A percentile compares a stretch with the other conserved stretches of the same genome.
These are phyloP conservation scores for Lordiphosa collinella DNA, from an alignment of 1,140 invertebrate species.

Conservation along the genomic window DNA sequence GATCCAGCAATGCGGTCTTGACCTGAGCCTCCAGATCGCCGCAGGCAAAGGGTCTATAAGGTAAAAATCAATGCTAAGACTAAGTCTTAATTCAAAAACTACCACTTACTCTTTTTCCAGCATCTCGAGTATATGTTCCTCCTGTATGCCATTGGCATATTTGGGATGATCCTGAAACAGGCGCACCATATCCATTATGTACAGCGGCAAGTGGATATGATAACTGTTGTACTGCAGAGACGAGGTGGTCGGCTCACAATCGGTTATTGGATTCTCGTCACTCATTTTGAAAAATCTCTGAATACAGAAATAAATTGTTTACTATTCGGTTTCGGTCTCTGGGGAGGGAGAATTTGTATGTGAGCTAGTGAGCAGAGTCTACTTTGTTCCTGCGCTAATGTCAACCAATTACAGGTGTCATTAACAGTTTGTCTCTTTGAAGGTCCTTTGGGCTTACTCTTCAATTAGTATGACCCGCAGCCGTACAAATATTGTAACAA, in stretches of 20 bases:
- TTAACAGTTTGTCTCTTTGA: conserved; percentile 61
- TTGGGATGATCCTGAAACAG: conserved; percentile 73
- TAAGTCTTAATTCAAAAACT: background rate
- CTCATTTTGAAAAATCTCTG: conserved; percentile 32
- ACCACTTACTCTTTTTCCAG: conserved; percentile 64
- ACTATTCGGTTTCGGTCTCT: background rate
- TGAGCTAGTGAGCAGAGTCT: conserved; percentile 12
- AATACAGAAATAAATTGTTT: background rate
- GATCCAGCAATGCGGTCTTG: conserved; percentile 60
- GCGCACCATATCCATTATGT: conserved; percentile 70
- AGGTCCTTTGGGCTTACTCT: conserved; percentile 54
- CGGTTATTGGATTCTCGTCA: conserved; percentile 45
- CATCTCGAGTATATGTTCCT: conserved; percentile 64
- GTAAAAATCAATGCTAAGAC: background rate
- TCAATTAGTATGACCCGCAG: conserved; percentile 51
- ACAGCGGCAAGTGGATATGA: conserved; percentile 66
- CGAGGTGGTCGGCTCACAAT: conserved; percentile 61
- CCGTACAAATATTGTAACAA: conserved; percentile 62
- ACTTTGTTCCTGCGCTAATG: conserved; percentile 50
- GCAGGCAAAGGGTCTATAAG: conserved; percentile 52
- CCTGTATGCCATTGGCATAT: conserved; percentile 59
- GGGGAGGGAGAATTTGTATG: background rate
- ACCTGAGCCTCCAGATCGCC: conserved; percentile 73
- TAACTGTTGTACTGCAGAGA: conserved; percentile 57
- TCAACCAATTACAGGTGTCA: conserved; percentile 77